Conservation (phyloP, 2,797 vertebrate species). For the Gymnothorax reevesii region DNA sequence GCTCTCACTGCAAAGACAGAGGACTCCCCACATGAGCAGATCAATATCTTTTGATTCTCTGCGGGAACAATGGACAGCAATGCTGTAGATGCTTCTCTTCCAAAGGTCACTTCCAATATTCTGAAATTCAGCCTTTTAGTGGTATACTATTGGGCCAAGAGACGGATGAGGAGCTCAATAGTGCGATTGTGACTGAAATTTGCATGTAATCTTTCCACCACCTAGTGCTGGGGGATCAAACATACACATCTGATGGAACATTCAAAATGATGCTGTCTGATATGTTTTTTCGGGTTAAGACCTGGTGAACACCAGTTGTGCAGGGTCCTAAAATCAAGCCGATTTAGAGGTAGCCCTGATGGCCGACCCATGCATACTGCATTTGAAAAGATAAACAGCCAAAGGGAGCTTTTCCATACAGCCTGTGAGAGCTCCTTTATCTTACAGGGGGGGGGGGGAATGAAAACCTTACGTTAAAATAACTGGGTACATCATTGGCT, state of each 20-base stretch:
- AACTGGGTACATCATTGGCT: too few relatives aligned
- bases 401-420: too few relatives aligned
- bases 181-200: background rate
- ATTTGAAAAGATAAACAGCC: too few relatives aligned
- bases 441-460: too few relatives aligned
- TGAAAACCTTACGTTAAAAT: too few relatives aligned
- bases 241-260: background rate
- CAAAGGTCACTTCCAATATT: conserved; percentile 24
- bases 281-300: too few relatives aligned
- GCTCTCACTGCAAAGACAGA: conserved; percentile 33
- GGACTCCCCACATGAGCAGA: conserved; percentile 53
- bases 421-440: too few relatives aligned
- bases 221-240: conserved; percentile 57
- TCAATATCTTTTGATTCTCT: conserved; percentile 49
- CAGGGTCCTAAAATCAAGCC: too few relatives aligned
- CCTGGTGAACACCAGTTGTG: too few relatives aligned
- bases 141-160: background rate
- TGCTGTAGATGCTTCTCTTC: conserved; percentile 9
- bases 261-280: background rate
- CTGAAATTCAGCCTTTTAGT: conserved; percentile 1
- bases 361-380: too few relatives aligned
- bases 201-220: conserved; percentile 59
- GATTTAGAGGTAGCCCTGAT: too few relatives aligned
- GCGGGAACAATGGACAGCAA: conserved; percentile 42
- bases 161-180: background rate